Evolutionary conservation across 2,888 invertebrate species (phyloP).

Genomic region (Baronia brevicornis): DNA sequence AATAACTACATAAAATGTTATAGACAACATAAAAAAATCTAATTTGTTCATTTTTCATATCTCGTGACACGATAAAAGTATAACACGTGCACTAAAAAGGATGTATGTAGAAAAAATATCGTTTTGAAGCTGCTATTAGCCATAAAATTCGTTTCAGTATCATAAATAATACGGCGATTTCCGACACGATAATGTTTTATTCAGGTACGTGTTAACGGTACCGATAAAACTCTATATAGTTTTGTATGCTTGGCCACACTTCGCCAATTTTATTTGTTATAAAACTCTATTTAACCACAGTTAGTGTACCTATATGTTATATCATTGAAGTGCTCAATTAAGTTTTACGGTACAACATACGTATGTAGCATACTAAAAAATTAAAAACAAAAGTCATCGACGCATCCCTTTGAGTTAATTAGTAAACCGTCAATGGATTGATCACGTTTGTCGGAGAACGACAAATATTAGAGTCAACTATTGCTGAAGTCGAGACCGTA

Average conservation of each 20-base stretch:
- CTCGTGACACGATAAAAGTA: conserved; percentile 12
- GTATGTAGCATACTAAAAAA: background rate
- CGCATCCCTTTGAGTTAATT: no score
- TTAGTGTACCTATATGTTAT: no score
- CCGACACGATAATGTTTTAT: conserved; percentile 39
- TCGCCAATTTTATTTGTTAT: no score
- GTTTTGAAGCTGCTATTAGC: conserved; percentile 25
- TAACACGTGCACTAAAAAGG: conserved; percentile 10
- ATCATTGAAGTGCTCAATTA: no score
- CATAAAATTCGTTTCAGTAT: conserved; percentile 32
- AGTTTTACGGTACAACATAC: no score
- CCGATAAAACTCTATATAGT: conserved; percentile 29
- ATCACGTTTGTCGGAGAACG: no score
- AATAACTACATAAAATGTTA: conserved; percentile 9
- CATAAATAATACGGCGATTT: conserved; percentile 38
- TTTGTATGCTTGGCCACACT: no score
- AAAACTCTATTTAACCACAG: conserved; percentile 6
- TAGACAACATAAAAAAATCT: conserved; percentile 7
- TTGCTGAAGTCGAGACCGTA: no score
- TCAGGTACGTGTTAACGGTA: conserved; percentile 39
- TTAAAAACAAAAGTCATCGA: background rate
- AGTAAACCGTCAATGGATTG: no score
- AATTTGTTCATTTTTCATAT: conserved; percentile 6
- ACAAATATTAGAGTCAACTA: no score
- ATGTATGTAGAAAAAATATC: conserved; percentile 19